Conservation (phyloP, 2,113 vertebrate species). For the Prochilodus magdalenae region DNA sequence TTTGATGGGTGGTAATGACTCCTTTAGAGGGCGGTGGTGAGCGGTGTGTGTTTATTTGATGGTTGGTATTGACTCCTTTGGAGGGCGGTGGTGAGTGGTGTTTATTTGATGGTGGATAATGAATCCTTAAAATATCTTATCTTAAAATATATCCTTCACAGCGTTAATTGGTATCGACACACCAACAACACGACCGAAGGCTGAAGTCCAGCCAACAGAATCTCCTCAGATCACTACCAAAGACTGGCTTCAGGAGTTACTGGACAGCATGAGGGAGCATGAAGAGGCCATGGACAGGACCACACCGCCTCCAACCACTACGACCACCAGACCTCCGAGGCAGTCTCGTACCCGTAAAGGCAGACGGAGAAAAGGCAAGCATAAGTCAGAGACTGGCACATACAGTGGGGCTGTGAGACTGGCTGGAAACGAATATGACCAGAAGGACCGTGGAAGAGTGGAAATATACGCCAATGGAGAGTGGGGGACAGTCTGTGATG, state of each 20-base stretch:
- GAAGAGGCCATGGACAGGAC: not conserved
- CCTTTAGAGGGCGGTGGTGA: too few species aligned
- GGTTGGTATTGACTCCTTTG: too few species aligned
- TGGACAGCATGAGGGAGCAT: slow-evolving; percentile 56
- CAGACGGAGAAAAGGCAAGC: slow-evolving; percentile 68
- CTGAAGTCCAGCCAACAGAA: slow-evolving; percentile 40
- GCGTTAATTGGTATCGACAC: slow-evolving; percentile 75
- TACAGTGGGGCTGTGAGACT: slow-evolving; percentile 79
- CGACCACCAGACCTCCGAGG: slow-evolving; percentile 46
- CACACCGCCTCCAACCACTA: slow-evolving; percentile 33
- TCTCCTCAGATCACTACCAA: not conserved
- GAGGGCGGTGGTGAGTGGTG: too few species aligned
- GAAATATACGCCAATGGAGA: slow-evolving; percentile 81
- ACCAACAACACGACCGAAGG: slow-evolving; percentile 58
- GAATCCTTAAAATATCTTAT: too few species aligned
- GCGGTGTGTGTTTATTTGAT: too few species aligned
- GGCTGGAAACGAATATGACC: slow-evolving; percentile 65
- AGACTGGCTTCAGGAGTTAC: slow-evolving; percentile 70
- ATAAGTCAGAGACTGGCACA: not conserved
- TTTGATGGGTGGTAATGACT: too few species aligned
- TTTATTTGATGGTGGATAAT: too few species aligned
- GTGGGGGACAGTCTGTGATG: slow-evolving; percentile 94
- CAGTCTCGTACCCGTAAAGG: slow-evolving; percentile 60
- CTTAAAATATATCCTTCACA: slow-evolving; percentile 55
- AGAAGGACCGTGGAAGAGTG: slow-evolving; percentile 78